Evolutionary conservation across 2,113 vertebrate species (phyloP).

Genomic region (Phaethon lepturus): DNA sequence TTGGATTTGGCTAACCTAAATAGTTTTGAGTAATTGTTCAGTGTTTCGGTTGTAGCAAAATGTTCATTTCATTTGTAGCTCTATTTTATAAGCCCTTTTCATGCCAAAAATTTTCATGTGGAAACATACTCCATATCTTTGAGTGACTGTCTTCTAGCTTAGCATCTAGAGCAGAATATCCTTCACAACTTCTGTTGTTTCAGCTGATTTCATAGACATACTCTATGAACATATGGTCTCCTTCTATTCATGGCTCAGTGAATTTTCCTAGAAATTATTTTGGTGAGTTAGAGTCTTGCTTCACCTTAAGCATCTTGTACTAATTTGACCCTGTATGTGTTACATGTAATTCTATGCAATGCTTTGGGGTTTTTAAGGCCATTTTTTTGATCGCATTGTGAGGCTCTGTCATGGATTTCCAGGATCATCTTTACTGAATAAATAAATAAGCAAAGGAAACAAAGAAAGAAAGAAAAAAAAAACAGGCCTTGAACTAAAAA

Average conservation of each 20-base stretch:
- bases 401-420: not conserved
- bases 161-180: not conserved
- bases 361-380: not conserved
- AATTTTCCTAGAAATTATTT: slow-evolving; percentile 24
- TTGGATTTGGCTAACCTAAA: not conserved
- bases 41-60: not conserved
- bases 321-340: not conserved
- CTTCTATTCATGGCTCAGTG: not conserved
- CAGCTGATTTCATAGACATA: not conserved
- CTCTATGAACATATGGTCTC: not conserved
- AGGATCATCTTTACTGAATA: not conserved
- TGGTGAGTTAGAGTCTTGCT: not conserved
- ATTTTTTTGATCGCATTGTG: not conserved
- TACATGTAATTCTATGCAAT: not conserved
- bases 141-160: not conserved
- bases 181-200: not conserved
- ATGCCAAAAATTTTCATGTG: too few species aligned
- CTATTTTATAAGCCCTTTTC: not conserved
- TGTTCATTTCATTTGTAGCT: not conserved
- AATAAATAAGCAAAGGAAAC: not conserved
- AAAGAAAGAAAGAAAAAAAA: not conserved
- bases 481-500: not conserved
- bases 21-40: not conserved
- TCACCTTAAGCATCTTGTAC: not conserved
- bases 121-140: not conserved